Conservation (phyloP, 2,113 vertebrate genomes). For the Cyphomyrus plagiostoma region DNA sequence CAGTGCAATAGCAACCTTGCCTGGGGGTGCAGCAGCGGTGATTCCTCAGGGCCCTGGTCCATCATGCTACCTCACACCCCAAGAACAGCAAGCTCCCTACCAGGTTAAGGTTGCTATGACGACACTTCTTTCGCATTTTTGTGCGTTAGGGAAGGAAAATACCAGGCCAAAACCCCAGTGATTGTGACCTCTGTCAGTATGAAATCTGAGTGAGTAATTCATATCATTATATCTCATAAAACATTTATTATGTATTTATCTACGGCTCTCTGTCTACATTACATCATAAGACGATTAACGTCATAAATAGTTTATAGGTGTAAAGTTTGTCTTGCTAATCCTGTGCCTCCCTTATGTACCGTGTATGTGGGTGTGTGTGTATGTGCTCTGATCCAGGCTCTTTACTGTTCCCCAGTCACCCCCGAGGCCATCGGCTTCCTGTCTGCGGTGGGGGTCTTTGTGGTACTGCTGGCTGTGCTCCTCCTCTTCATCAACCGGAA, state of each 20-base stretch:
- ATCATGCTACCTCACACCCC: background rate
- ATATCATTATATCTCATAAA: background rate
- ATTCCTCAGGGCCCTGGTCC: background rate
- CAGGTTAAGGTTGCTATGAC: background rate
- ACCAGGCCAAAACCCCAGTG: background rate
- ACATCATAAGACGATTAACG: background rate
- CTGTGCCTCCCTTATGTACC: background rate
- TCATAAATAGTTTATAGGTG: background rate
- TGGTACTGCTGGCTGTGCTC: slow-evolving; percentile 69
- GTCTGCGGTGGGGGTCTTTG: slow-evolving; percentile 69
- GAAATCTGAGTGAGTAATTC: background rate
- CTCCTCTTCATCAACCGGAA: slow-evolving; percentile 84
- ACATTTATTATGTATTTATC: background rate
- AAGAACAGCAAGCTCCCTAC: background rate
- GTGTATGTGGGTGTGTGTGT: background rate
- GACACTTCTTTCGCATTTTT: background rate
- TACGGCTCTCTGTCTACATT: background rate
- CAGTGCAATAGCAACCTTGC: background rate
- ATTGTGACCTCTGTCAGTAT: background rate
- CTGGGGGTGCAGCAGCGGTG: background rate
- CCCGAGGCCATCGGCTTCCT: slow-evolving; percentile 71
- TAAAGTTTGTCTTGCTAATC: background rate
- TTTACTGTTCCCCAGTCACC: slow-evolving; percentile 53
- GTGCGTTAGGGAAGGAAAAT: background rate
- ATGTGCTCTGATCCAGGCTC: background rate